These are phyloP conservation scores for Trichogramma dendrolimi DNA, from an alignment of 2,888 invertebrate genomes.

Conservation along the genomic window DNA sequence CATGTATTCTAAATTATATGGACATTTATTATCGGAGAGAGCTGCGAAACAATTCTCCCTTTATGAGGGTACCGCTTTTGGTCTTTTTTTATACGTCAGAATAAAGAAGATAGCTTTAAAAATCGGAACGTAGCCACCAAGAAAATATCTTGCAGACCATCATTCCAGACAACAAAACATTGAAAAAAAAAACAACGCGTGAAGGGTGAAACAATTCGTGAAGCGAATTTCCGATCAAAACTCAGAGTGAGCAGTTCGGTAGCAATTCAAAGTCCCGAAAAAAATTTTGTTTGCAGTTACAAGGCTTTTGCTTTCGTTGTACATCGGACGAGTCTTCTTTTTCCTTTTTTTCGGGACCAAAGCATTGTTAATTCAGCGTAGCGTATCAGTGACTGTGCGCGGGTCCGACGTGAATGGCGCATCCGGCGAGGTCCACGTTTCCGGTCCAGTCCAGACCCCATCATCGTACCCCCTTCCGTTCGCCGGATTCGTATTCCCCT, in stretches of 20 bases:
- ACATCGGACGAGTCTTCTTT: neutral
- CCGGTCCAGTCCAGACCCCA: conserved; percentile 50
- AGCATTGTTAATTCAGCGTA: conserved; percentile 49
- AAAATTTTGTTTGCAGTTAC: conserved; percentile 31
- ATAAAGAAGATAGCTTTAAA: no score
- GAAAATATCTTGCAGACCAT: conserved; percentile 29
- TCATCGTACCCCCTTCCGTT: conserved; percentile 38
- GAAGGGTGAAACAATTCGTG: conserved; percentile 24
- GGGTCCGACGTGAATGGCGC: conserved; percentile 49
- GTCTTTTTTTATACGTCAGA: no score
- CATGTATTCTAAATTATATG: no score
- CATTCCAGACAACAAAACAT: neutral
- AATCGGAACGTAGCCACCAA: conserved; percentile 9
- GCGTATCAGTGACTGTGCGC: conserved; percentile 46
- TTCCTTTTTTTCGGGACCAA: conserved; percentile 29
- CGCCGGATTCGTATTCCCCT: conserved; percentile 29
- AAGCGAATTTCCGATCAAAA: conserved; percentile 35
- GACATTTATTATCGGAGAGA: no score
- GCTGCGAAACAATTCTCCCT: no score
- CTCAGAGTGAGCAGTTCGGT: conserved; percentile 23
- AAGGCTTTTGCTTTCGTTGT: no score
- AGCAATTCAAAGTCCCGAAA: conserved; percentile 17
- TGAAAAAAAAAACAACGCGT: neutral
- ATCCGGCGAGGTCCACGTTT: conserved; percentile 52
- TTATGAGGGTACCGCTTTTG: no score